Base-by-base conservation (phyloP, 2,888 invertebrate genomes). In the Trilocha varians region DNA sequence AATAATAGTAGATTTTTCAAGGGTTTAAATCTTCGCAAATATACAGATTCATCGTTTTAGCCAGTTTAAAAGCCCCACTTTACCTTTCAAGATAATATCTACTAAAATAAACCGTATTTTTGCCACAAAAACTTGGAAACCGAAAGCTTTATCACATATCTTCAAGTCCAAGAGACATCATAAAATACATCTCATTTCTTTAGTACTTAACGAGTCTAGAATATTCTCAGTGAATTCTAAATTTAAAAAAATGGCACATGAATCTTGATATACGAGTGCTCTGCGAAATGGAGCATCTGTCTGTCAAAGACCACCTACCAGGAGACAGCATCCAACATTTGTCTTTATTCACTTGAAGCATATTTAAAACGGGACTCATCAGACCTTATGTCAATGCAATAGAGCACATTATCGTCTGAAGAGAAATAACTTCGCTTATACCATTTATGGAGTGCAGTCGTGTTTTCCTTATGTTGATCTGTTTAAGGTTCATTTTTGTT, bases 251-350 rank as follows among this genome's bases (percentile, higher is more conserved):
- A 76, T 66, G 61, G 65, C 63, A 56, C 52, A 57, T 57, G 52
- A 32, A 41, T 32, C 38, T 38, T 54, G 55, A 59, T 52, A 51
- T 47, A 55, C 50, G 58, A 55, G 51, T 57, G 61, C 55, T 59
- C 55, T 60, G 67, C 62, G 57, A 66, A 78, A 71, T 65, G 62
- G 65, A 73, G 62, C 76, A 74, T 74, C 78, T 77, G 78, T 78
- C 78, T 72, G 71, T 80, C 82, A 79, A 62, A 67, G 78, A 75
- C 80, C 79, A 79, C 78, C 80, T 73, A 77, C 67, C 57, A 63
- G 57, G 71, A 69, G 78, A 74, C 74, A 72, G 60, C 63, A 62
- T 63, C 53, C 51, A 63, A 69, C 76, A 80, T 83, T 79, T 78
- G 77, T 82, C 80, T 80, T 79, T 79, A 82, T 78, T 73, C 70